These are phyloP conservation scores for Colostygia pectinataria DNA, from an alignment of 2,888 invertebrate genomes.

Conservation along the genomic window DNA sequence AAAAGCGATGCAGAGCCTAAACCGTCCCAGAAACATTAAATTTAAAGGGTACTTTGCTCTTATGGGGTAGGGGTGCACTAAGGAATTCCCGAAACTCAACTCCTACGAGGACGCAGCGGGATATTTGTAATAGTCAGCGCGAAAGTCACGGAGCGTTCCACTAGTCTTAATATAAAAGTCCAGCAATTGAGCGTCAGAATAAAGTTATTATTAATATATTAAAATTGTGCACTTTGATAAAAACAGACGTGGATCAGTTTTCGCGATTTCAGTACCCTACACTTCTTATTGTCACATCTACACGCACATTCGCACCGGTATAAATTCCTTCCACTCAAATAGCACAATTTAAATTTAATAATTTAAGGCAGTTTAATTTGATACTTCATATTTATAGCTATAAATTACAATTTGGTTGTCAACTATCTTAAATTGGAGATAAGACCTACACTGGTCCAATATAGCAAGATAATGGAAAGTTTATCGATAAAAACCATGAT, in stretches of 20 bases:
- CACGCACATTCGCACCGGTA: conserved; percentile 26
- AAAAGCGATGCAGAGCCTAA: too few relatives aligned
- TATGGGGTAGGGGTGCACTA: too few relatives aligned
- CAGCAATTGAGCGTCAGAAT: conserved; percentile 33
- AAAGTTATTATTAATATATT: conserved; percentile 3
- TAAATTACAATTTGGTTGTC: conserved; percentile 33
- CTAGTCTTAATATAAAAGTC: conserved; percentile 35
- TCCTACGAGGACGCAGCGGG: too few relatives aligned
- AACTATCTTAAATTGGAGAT: conserved; percentile 26
- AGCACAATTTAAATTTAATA: conserved; percentile 30
- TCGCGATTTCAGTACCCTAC: conserved; percentile 17
- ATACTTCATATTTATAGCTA: conserved; percentile 28
- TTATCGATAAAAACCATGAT: conserved; percentile 16
- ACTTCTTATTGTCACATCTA: conserved; percentile 35
- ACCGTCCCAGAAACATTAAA: too few relatives aligned
- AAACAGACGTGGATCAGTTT: conserved; percentile 8
- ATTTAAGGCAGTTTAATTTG: conserved; percentile 37
- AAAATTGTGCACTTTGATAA: conserved; percentile 19
- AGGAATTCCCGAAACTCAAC: too few relatives aligned
- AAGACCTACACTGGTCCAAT: conserved; percentile 13
- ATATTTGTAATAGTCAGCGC: too few relatives aligned
- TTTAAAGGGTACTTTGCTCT: too few relatives aligned
- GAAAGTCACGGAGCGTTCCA: too few relatives aligned
- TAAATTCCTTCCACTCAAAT: conserved; percentile 30
- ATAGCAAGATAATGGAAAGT: conserved; percentile 11